These are phyloP conservation scores for Hafferia zeledoni DNA, from an alignment of 2,797 vertebrate genomes.

Conservation along the genomic window DNA sequence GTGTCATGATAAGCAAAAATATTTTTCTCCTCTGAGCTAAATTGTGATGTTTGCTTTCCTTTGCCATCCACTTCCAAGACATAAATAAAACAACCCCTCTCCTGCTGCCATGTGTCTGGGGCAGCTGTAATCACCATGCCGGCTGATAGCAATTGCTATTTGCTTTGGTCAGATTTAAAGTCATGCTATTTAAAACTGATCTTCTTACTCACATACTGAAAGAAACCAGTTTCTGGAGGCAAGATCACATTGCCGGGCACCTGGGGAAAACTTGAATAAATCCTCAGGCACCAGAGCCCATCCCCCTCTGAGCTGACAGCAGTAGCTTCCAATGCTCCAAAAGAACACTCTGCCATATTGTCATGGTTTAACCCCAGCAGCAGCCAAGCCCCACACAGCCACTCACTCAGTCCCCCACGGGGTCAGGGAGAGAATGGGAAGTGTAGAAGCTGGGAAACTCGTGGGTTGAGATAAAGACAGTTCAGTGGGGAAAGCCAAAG, in stretches of 20 bases:
- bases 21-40: conserved; percentile 24
- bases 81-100: conserved; percentile 4
- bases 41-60: conserved; percentile 2
- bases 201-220: neutral
- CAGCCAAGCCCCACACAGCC: neutral
- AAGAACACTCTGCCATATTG: neutral
- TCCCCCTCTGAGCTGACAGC: neutral
- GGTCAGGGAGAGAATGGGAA: neutral
- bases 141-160: neutral
- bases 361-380: neutral
- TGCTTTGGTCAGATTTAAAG: conserved; percentile 16
- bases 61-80: conserved; percentile 8
- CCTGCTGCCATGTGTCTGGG: conserved; percentile 17
- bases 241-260: neutral
- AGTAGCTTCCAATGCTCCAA: neutral
- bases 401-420: accelerated
- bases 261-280: neutral
- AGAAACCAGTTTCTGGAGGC: conserved; percentile 2
- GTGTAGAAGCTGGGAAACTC: neutral
- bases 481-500: neutral
- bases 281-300: neutral
- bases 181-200: neutral
- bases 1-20: neutral
- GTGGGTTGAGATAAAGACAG: neutral
- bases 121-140: neutral